Conservation (phyloP, 23 tunicate genomes). For the Ciona savignyi region DNA sequence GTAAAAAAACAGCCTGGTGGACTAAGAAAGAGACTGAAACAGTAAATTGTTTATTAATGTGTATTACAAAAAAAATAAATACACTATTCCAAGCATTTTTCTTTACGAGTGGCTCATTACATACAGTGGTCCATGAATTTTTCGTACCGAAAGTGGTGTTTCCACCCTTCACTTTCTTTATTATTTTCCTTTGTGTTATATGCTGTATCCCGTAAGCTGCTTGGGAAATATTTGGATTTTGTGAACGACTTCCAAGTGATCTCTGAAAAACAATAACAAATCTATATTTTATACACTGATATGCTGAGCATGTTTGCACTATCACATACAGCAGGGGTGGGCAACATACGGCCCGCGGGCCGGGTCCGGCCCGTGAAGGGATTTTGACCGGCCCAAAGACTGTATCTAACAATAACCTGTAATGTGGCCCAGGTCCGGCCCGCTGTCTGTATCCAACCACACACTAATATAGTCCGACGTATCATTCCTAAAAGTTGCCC, state of each 20-base stretch:
- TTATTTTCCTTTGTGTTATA: conserved; percentile 7
- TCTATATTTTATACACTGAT: background rate
- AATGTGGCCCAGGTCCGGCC: too few relatives aligned
- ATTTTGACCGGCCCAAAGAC: too few relatives aligned
- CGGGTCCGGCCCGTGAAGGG: too few relatives aligned
- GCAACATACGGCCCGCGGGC: too few relatives aligned
- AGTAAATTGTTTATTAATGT: too few relatives aligned
- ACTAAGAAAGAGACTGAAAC: background rate
- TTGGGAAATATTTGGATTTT: conserved; percentile 18
- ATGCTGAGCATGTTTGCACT: background rate
- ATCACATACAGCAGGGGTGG: background rate
- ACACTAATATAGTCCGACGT: too few relatives aligned
- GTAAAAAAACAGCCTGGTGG: background rate
- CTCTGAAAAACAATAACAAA: background rate
- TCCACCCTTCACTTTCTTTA: conserved; percentile 24
- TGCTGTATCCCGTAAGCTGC: conserved; percentile 20
- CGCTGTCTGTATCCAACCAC: too few relatives aligned
- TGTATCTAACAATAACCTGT: too few relatives aligned
- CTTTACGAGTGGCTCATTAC: conserved; percentile 1
- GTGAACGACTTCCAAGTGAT: background rate
- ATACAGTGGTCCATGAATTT: conserved; percentile 10
- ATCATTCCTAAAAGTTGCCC: too few relatives aligned
- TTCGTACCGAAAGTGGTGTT: conserved; percentile 18
- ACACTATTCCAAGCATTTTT: too few relatives aligned
- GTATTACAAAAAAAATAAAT: too few relatives aligned